These are phyloP conservation scores for Osmerus mordax DNA, from an alignment of 2,113 vertebrate genomes.

Conservation along the genomic window DNA sequence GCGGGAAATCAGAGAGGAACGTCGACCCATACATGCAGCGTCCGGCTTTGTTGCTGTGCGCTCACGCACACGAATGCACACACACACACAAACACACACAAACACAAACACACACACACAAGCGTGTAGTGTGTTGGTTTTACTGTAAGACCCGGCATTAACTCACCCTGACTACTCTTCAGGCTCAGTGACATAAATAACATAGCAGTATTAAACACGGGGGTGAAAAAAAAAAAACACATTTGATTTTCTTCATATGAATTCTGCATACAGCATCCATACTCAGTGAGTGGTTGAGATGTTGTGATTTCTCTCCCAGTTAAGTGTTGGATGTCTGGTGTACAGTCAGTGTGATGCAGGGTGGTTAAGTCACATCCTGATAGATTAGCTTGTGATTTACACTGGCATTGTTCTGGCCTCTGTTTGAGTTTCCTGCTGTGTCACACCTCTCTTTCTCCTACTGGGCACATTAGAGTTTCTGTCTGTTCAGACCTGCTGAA, in stretches of 20 bases:
- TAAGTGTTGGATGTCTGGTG: too few relatives aligned
- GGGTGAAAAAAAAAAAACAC: too few relatives aligned
- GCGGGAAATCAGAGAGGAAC: slow-evolving; percentile 28
- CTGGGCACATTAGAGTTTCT: not conserved
- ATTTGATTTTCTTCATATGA: too few relatives aligned
- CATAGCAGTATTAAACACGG: slow-evolving; percentile 56
- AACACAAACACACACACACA: not conserved
- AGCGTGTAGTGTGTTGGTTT: not conserved
- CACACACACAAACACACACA: too few relatives aligned
- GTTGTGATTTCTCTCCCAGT: too few relatives aligned
- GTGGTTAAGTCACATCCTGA: not conserved
- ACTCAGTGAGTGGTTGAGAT: too few relatives aligned
- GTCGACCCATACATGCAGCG: not conserved
- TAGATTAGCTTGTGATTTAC: slow-evolving; percentile 47
- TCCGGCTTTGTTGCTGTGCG: too few relatives aligned
- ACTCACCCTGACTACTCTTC: not conserved
- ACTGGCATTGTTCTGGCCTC: not conserved
- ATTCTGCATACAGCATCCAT: too few relatives aligned
- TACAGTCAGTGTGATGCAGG: too few relatives aligned
- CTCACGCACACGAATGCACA: not conserved
- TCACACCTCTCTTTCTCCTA: not conserved
- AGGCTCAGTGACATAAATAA: slow-evolving; percentile 50
- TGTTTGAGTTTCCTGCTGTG: too few relatives aligned
- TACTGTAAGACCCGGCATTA: slow-evolving; percentile 21
- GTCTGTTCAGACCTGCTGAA: too few relatives aligned